Percentiles rank a stretch among this genome's conserved stretches.
Evolutionary conservation across 2,888 invertebrate species (phyloP).

Genomic region (Xestia rhomboidea): DNA sequence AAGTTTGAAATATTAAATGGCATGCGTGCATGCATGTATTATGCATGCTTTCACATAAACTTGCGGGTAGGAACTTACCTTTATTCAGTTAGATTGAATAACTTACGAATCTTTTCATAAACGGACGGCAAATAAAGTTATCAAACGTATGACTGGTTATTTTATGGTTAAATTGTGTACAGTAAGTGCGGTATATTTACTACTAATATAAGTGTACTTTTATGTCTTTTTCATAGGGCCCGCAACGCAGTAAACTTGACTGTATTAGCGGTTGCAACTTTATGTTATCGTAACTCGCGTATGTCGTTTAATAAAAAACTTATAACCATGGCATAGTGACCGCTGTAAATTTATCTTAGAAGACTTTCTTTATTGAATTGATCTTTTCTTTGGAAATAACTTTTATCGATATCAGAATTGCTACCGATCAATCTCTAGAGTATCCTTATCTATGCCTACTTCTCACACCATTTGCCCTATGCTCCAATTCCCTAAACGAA

Average conservation of each 20-base stretch:
- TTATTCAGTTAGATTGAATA: conserved; percentile 66
- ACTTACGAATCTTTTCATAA: conserved; percentile 66
- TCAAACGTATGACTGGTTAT: conserved; percentile 52
- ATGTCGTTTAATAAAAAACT: conserved; percentile 43
- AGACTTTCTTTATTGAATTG: conserved; percentile 63
- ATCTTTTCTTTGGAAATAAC: conserved; percentile 67
- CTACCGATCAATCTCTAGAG: conserved; percentile 76
- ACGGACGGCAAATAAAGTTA: conserved; percentile 65
- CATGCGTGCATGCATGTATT: conserved; percentile 65
- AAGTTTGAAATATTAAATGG: conserved; percentile 67
- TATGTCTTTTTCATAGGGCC: conserved; percentile 48
- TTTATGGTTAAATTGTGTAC: conserved; percentile 59
- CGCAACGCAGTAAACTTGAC: conserved; percentile 36
- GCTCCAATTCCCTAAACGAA: conserved; percentile 75
- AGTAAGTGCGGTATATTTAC: conserved; percentile 57
- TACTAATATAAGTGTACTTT: conserved; percentile 46
- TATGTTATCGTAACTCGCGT: conserved; percentile 36
- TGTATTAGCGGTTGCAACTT: conserved; percentile 40
- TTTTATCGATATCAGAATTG: conserved; percentile 70
- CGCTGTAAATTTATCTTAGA: conserved; percentile 39
- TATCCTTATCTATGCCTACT: conserved; percentile 71
- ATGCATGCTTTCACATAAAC: conserved; percentile 69
- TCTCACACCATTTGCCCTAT: conserved; percentile 75
- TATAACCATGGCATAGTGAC: conserved; percentile 36
- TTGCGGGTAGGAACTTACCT: conserved; percentile 57